phyloP scores from a whole-genome alignment of 2,888 invertebrate genomes.

The Salpingus planirostris region DNA sequence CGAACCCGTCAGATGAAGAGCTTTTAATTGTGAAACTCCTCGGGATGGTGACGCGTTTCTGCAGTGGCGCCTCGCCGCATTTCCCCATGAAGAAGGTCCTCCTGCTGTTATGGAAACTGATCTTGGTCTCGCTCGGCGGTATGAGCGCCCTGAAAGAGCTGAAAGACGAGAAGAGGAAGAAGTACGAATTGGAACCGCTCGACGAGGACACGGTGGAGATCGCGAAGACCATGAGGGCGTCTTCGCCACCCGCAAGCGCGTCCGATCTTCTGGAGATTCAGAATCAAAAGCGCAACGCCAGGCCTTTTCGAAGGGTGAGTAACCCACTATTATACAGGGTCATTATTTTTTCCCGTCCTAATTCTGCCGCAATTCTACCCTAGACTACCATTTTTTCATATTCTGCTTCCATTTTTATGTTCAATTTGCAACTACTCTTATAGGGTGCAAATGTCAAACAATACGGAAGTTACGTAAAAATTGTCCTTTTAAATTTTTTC shows the following conservation, averaged over 20 bases:
- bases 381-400: too few relatives aligned
- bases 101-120: constrained; percentile 89
- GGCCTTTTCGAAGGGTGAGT: constrained; percentile 57
- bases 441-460: too few relatives aligned
- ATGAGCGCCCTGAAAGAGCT: constrained; percentile 71
- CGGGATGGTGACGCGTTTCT: constrained; percentile 93
- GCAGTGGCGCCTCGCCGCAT: constrained; percentile 91
- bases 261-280: constrained; percentile 82
- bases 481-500: too few relatives aligned
- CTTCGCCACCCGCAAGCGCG: constrained; percentile 89
- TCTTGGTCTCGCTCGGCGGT: constrained; percentile 87
- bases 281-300: constrained; percentile 65
- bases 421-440: too few relatives aligned
- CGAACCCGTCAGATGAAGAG: constrained; percentile 58
- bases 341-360: too few relatives aligned
- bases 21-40: constrained; percentile 80
- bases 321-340: too few relatives aligned
- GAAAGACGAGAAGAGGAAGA: constrained; percentile 61
- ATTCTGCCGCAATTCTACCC: too few relatives aligned
- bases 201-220: constrained; percentile 93
- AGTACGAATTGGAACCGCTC: constrained; percentile 62
- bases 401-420: too few relatives aligned
- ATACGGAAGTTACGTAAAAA: too few relatives aligned
- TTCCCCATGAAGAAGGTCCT: constrained; percentile 99
- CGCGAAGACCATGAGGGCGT: constrained; percentile 88